These are phyloP conservation scores for Delichon dasypus DNA, from an alignment of 2,797 vertebrate genomes.

Conservation along the genomic window DNA sequence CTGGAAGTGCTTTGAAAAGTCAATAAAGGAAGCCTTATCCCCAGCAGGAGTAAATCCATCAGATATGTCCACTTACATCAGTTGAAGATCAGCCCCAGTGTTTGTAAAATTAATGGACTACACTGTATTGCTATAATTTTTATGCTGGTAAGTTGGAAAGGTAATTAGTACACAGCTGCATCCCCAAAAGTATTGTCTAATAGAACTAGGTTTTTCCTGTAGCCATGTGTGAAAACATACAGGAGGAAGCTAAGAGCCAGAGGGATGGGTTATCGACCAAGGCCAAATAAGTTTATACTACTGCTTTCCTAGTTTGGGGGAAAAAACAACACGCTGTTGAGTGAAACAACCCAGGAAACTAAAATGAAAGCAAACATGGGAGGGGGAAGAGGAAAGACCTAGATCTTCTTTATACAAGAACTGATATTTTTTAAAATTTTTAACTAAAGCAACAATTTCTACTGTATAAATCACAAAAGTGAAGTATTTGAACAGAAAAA, in stretches of 20 bases:
- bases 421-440: background rate
- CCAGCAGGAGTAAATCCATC: constrained; percentile 4
- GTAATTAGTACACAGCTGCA: constrained; percentile 35
- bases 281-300: background rate
- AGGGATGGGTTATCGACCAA: background rate
- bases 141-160: background rate
- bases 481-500: background rate
- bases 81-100: background rate
- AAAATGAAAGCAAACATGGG: background rate
- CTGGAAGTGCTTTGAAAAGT: constrained; percentile 35
- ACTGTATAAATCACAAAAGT: background rate
- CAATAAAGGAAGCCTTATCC: constrained; percentile 9
- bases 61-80: background rate
- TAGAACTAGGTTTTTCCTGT: background rate
- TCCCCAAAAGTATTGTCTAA: background rate
- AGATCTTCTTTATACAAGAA: background rate
- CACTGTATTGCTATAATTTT: constrained; percentile 15
- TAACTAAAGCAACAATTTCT: background rate
- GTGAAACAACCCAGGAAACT: background rate
- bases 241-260: background rate
- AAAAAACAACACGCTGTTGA: background rate
- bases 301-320: background rate
- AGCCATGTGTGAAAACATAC: background rate
- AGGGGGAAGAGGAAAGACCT: background rate
- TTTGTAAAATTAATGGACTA: constrained; percentile 41